Evolutionary conservation across 92 coral and sea anemone species (phyloP), one percentile per base, ranked within the genome.

Genomic region (Zoanthus sociatus): DNA sequence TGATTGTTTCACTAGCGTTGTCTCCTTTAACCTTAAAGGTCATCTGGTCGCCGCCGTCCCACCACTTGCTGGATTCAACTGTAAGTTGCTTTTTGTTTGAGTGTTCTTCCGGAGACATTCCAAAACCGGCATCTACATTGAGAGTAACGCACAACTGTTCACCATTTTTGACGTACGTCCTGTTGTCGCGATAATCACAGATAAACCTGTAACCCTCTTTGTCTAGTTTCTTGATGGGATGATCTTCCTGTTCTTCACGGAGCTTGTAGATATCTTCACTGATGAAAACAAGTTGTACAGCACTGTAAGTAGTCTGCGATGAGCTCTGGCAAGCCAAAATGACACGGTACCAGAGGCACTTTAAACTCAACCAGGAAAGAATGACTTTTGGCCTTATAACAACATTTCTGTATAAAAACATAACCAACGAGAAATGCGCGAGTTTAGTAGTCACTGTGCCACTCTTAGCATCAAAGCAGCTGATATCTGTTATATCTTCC

Each of bases 31-130:
- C 53, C 42, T 32, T 45, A 30, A 78, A 78, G 26, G 26, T 45
- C 56, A 78, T 20, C 84, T 78, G 84, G 12, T 32, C 84, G 11
- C 84, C 84, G 46, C 66, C 44, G 0, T 14, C 9, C 84, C 84
- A 78, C 84, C 84, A 78, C 56, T 60, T 58, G 54, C 12, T 7
- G 15, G 84, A 33, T 6, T 78, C 54, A 18, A 78, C 84, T 31
- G 11, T 21, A 15, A 78, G 72, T 0, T 61, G 15, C 55, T 78
- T 78, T 78, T 71, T 60, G 32, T 60, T 13, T 37, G 84, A 78
- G 12, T 0, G 7, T 0, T 78, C 84, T 58, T n/a, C 78, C 15
- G 78, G 78, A 18, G 60, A 75, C 61, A 75, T 17, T 9, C 47
- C 61, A 16, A 75, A 75, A 21, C 61, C 78, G 0, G 78, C 17